A percentile compares a stretch with the other conserved stretches of the same genome.
Conservation (phyloP, 2,888 invertebrate species). For the Gasteruption jaculator region DNA sequence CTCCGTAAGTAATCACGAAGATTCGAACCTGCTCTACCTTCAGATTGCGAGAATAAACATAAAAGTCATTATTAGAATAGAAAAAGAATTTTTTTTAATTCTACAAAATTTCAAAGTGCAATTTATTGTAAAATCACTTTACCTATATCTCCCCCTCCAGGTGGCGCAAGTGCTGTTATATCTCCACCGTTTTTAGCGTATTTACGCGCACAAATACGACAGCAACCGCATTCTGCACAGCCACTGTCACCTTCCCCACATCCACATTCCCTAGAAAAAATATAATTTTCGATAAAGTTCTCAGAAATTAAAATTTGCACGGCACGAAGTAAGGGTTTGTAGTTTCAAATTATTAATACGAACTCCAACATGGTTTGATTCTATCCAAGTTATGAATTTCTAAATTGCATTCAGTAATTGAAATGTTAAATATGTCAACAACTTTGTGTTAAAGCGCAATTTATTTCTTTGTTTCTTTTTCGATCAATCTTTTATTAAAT, state of each 20-base stretch:
- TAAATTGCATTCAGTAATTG: too few species aligned
- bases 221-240: conserved; percentile 88
- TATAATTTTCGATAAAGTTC: conserved; percentile 7
- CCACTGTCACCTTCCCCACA: conserved; percentile 96
- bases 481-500: neutral
- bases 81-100: too few species aligned
- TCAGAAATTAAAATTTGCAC: neutral
- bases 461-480: neutral
- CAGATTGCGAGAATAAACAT: conserved; percentile 23
- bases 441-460: too few species aligned
- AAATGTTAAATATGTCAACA: too few species aligned
- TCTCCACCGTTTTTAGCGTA: conserved; percentile 55
- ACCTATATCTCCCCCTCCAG: conserved; percentile 53
- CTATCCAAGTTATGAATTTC: too few species aligned
- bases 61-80: conserved; percentile 10
- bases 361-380: too few species aligned
- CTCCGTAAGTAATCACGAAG: conserved; percentile 60
- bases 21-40: conserved; percentile 55
- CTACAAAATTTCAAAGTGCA: neutral
- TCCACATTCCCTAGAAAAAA: conserved; percentile 74
- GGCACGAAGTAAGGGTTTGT: neutral
- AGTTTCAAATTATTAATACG: too few species aligned
- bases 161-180: conserved; percentile 47
- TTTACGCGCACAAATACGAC: conserved; percentile 79
- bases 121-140: too few species aligned